Evolutionary conservation across 2,797 vertebrate species (phyloP), one percentile per base, ranked within the genome.

Genomic region (Tadarida brasiliensis): DNA sequence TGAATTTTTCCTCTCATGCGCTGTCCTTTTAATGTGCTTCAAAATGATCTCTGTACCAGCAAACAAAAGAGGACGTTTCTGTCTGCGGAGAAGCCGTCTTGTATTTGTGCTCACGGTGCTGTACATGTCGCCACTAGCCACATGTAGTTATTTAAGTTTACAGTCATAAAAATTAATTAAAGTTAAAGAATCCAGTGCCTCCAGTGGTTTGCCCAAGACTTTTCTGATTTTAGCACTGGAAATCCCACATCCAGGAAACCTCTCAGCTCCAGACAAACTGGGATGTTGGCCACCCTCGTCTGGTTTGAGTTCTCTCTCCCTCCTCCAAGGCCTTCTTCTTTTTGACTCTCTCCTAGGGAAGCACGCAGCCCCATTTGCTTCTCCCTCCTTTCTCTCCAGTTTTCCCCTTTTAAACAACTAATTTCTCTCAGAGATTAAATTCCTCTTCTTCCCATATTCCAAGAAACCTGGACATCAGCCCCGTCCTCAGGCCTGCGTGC

Each of bases 111-210:
- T 80, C 3, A 44, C 19, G 67, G 39, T 63, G 17, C 30, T 76
- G 30, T 67, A 9, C 61, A 76, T n/a, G 57, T 70, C 67, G 68
- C 33, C 11, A 78, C 24, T 77, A 47, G 35, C 19, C 71, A 12
- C 39, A 30, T 20, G 15, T 56, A 26, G 24, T 80, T 83, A 56
- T 44, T 88, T 35, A 80, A 35, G 81, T 80, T 93, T 92, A 74
- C 95, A 87, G 68, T 77, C 57, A 30, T 67, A 59, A 78, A 63
- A 88, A 54, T 59, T 56, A 63, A 61, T 68, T 56, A 94, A 84
- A 84, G 47, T 80, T 70, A 35, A 84, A 90, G 73, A 74, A 57
- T 17, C 5, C 28, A 89, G 0, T 68, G 35, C 7, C n/a, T 51
- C n/a, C 9, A 16, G 24, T 81, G 6, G 2, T 80, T 73, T 49